These are phyloP conservation scores for Tadarida brasiliensis DNA, from an alignment of 2,797 vertebrate genomes.

Conservation along the genomic window DNA sequence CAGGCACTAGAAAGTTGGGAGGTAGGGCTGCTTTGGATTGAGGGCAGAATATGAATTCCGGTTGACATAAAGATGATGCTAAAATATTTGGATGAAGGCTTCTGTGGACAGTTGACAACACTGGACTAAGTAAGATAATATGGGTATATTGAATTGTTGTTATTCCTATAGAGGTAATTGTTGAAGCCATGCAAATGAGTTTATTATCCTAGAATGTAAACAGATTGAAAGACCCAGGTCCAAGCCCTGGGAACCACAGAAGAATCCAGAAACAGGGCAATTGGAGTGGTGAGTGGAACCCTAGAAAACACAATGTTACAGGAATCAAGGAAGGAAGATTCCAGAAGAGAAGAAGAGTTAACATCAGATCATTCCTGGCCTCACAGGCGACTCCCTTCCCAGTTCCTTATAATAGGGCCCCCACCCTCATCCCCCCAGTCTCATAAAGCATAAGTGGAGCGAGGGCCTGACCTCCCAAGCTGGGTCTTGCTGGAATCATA, in stretches of 20 bases:
- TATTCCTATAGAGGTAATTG: background rate
- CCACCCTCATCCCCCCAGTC: background rate
- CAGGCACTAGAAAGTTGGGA: background rate
- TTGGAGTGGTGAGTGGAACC: background rate
- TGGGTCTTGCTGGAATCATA: background rate
- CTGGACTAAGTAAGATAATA: background rate
- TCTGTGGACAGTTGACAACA: background rate
- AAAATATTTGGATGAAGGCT: constrained; percentile 23
- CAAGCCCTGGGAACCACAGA: constrained; percentile 43
- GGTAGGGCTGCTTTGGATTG: constrained; percentile 10
- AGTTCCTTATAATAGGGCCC: background rate
- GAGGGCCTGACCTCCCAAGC: background rate
- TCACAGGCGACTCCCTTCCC: background rate
- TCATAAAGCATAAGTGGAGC: background rate
- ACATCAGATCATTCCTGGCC: background rate
- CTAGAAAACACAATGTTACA: constrained; percentile 38
- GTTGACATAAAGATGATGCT: constrained; percentile 42
- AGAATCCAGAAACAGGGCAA: constrained; percentile 45
- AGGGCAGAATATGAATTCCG: constrained; percentile 11
- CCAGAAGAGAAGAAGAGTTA: constrained; percentile 56
- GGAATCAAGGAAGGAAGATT: constrained; percentile 36
- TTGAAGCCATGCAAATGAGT: background rate
- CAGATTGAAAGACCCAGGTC: constrained; percentile 23
- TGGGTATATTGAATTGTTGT: background rate
- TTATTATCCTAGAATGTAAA: constrained; percentile 56